A percentile compares a stretch with the other conserved stretches of the same genome.
Conservation (phyloP, 2,888 invertebrate species). For the Acanthosoma haemorrhoidale region DNA sequence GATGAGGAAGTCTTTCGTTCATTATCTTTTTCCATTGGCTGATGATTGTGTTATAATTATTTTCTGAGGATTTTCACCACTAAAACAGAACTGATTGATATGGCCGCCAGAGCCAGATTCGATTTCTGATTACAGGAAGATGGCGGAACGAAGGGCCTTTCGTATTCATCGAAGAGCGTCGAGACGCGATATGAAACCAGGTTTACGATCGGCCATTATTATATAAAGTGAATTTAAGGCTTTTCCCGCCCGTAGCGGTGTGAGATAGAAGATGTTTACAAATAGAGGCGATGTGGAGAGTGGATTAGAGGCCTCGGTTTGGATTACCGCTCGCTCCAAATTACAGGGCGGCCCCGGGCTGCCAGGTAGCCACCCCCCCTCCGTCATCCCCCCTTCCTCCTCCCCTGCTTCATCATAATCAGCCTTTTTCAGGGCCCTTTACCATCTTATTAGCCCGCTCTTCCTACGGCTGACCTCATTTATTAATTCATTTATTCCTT, state of each 20-base stretch:
- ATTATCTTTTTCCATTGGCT: too few species aligned
- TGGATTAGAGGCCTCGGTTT: not conserved
- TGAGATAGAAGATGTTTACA: conserved; percentile 12
- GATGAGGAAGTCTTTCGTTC: too few species aligned
- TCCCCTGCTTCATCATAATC: too few species aligned
- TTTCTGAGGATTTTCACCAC: too few species aligned
- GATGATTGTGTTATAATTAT: too few species aligned
- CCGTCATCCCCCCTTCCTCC: not conserved
- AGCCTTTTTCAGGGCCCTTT: conserved; percentile 10
- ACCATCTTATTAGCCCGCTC: conserved; percentile 1
- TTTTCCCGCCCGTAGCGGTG: too few species aligned
- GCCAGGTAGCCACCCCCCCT: not conserved
- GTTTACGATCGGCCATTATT: not conserved
- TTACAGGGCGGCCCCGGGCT: not conserved
- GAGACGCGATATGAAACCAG: not conserved
- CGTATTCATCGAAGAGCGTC: not conserved
- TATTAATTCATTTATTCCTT: conserved; percentile 14
- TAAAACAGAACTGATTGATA: too few species aligned
- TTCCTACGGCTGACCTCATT: not conserved
- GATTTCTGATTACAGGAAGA: conserved; percentile 1
- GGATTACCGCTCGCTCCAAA: not conserved
- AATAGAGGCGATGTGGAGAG: not conserved
- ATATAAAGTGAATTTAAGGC: too few species aligned
- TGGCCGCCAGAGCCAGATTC: not conserved
- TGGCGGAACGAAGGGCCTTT: not conserved